A percentile compares a stretch with the other conserved stretches of the same genome.
Conservation (phyloP, 2,797 vertebrate genomes). For the Aplochiton taeniatus region DNA sequence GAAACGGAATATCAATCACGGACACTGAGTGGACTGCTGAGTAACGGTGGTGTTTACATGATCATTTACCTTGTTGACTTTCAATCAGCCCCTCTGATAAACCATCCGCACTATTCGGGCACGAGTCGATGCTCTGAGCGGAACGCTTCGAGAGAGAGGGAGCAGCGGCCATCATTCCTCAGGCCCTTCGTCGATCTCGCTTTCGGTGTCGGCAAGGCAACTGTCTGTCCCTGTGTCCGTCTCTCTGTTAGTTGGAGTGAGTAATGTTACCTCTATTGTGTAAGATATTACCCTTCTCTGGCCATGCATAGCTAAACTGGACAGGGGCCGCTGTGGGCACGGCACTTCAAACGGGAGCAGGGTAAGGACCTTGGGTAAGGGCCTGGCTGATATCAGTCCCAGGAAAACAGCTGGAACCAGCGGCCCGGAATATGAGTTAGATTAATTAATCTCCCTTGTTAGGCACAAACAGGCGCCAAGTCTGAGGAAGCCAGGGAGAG, state of each 20-base stretch:
- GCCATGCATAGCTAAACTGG: too few relatives aligned
- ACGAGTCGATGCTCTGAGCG: neutral
- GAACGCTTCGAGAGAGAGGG: neutral
- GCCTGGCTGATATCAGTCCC: constrained; percentile 57
- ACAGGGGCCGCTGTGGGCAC: too few relatives aligned
- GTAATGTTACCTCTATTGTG: constrained; percentile 1
- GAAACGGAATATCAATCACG: constrained; percentile 46
- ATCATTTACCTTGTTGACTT: constrained; percentile 56
- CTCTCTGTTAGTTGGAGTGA: too few relatives aligned
- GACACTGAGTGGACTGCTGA: constrained; percentile 39
- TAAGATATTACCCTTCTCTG: neutral
- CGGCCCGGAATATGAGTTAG: constrained; percentile 73
- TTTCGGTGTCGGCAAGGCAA: too few relatives aligned
- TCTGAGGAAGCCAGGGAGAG: constrained; percentile 26
- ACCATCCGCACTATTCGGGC: constrained; percentile 13
- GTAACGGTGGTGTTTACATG: constrained; percentile 53
- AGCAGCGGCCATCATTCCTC: too few relatives aligned
- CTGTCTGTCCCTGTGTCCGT: too few relatives aligned
- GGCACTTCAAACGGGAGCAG: constrained; percentile 32
- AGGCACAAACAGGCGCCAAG: constrained; percentile 65
- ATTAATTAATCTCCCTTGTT: constrained; percentile 76
- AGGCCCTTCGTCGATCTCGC: too few relatives aligned
- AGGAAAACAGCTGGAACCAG: constrained; percentile 55
- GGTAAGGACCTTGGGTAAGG: constrained; percentile 31
- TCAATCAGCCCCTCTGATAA: constrained; percentile 47